phyloP scores from a whole-genome alignment of 2,797 vertebrate species.

The Amazona ochrocephala region DNA sequence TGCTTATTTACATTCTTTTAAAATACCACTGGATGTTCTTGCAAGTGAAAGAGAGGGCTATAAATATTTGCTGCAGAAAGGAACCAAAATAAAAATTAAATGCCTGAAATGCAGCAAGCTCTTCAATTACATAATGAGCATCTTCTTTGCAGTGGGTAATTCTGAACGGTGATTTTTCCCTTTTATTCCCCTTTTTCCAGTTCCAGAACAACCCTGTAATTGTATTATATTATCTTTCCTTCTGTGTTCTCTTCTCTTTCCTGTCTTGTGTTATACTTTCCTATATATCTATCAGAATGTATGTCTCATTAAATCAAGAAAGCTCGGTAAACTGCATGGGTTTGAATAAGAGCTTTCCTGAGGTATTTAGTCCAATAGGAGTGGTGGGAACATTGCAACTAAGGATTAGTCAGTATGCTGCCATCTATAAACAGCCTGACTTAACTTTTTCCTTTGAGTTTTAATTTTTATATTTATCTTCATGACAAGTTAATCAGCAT shows the following conservation, averaged over 20 bases:
- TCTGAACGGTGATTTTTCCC: neutral
- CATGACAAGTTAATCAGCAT: neutral
- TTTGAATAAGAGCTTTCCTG: neutral
- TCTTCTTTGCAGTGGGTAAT: neutral
- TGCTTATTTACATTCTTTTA: conserved; percentile 44
- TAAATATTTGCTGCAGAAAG: conserved; percentile 53
- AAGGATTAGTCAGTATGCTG: neutral
- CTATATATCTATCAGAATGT: neutral
- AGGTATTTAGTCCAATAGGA: neutral
- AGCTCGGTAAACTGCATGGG: neutral
- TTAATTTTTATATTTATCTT: neutral
- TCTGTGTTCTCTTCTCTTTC: neutral
- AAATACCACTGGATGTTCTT: conserved; percentile 58
- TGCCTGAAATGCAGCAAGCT: conserved; percentile 1
- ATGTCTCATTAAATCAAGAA: neutral
- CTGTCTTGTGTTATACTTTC: neutral
- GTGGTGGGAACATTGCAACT: neutral
- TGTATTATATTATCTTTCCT: neutral
- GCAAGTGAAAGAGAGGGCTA: conserved; percentile 47
- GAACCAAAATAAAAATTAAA: conserved; percentile 57
- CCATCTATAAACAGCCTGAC: neutral
- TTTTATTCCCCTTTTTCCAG: neutral
- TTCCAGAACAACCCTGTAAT: neutral
- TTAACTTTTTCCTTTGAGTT: neutral
- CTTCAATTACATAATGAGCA: conserved; percentile 26